Percentiles rank a stretch among this genome's conserved stretches.
Conservation (phyloP, 2,113 vertebrate species). For the Cyanocitta stelleri region DNA sequence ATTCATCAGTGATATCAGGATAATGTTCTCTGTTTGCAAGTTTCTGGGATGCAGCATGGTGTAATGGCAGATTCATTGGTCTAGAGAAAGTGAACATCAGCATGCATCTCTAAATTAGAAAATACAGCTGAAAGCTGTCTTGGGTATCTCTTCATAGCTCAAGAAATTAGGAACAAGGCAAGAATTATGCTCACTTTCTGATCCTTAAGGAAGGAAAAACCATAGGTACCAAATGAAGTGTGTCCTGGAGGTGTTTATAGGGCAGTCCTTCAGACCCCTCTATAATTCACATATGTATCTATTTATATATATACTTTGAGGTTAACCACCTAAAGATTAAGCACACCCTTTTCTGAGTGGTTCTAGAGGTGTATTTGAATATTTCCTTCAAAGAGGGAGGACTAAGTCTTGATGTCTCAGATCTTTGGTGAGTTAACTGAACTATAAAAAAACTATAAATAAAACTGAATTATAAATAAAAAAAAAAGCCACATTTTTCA, state of each 20-base stretch:
- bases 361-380: not conserved
- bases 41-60: not conserved
- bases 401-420: not conserved
- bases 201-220: not conserved
- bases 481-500: not conserved
- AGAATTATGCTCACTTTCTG: not conserved
- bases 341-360: not conserved
- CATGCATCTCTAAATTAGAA: not conserved
- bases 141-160: not conserved
- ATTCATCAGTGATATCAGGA: not conserved
- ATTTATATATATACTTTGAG: accelerated
- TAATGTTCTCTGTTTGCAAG: not conserved
- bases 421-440: not conserved
- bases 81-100: not conserved
- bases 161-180: not conserved
- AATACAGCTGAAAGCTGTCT: not conserved
- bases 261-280: not conserved
- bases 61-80: not conserved
- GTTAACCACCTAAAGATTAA: not conserved
- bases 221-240: not conserved
- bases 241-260: not conserved
- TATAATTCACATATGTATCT: not conserved
- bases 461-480: not conserved
- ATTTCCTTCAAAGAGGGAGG: not conserved
- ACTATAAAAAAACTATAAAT: not conserved